Percentiles rank a stretch among this genome's conserved stretches.
Conservation (phyloP, 2,113 vertebrate species). For the Pollachius pollachius region DNA sequence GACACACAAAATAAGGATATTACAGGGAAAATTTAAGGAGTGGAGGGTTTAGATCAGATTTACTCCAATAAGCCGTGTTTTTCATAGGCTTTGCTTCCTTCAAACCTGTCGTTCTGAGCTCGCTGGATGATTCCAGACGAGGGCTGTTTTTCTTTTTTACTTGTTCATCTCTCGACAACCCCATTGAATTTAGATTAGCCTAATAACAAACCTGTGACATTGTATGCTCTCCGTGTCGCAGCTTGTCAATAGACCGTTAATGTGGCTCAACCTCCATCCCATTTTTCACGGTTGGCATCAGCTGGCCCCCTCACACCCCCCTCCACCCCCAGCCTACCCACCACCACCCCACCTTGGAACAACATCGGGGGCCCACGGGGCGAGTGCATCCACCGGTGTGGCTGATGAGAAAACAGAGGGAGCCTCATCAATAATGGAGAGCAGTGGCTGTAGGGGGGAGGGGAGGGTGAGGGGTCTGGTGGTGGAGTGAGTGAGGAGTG, state of each 20-base stretch:
- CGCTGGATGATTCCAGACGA: too few relatives aligned
- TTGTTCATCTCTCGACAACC: constrained; percentile 44
- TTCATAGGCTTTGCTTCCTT: too few relatives aligned
- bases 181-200: constrained; percentile 59
- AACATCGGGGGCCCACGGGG: constrained; percentile 40
- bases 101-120: too few relatives aligned
- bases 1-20: too few relatives aligned
- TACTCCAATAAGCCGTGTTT: too few relatives aligned
- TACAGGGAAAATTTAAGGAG: too few relatives aligned
- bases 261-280: constrained; percentile 30
- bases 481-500: constrained; percentile 43
- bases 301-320: constrained; percentile 22
- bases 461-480: constrained; percentile 15
- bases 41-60: too few relatives aligned
- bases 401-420: constrained; percentile 54
- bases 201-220: constrained; percentile 41
- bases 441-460: constrained; percentile 27
- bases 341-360: constrained; percentile 15
- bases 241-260: constrained; percentile 51
- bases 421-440: constrained; percentile 65
- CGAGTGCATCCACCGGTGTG: constrained; percentile 24
- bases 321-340: neutral
- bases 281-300: constrained; percentile 49
- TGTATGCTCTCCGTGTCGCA: constrained; percentile 28
- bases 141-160: neutral